These are phyloP conservation scores for Hylyphantes graminicola DNA, from an alignment of 1,140 invertebrate species.

Conservation along the genomic window DNA sequence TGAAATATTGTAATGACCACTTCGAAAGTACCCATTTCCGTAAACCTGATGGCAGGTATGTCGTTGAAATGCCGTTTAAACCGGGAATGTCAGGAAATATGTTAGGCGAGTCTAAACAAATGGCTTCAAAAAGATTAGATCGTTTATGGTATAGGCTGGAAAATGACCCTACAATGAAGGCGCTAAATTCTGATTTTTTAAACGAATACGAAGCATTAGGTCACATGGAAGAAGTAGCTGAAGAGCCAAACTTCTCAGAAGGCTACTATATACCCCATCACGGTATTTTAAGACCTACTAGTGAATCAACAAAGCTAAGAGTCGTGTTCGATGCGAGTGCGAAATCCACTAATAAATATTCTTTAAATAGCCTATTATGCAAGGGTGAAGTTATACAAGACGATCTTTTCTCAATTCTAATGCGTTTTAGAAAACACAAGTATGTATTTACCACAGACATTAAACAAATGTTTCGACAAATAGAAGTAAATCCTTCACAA, in stretches of 20 bases:
- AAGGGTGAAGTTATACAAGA: not conserved
- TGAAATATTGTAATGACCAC: not conserved
- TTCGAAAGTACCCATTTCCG: not conserved
- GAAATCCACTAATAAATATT: not conserved
- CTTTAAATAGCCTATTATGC: conserved; percentile 5
- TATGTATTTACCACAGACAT: conserved; percentile 62
- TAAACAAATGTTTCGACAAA: conserved; percentile 62
- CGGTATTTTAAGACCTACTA: not conserved
- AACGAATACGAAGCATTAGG: conserved; percentile 1
- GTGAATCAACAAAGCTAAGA: not conserved
- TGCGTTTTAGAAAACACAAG: conserved; percentile 50
- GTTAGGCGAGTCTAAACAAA: not conserved
- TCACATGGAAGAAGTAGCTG: not conserved
- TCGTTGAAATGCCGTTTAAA: not conserved
- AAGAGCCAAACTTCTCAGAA: not conserved
- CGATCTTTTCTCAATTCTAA: conserved; percentile 16
- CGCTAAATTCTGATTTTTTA: not conserved
- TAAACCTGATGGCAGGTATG: not conserved
- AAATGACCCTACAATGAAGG: not conserved
- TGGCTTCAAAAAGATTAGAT: conserved; percentile 11
- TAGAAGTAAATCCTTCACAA: conserved; percentile 65
- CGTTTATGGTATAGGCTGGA: not conserved
- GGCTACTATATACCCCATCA: conserved; percentile 26
- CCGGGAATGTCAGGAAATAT: not conserved
- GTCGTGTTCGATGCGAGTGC: conserved; percentile 13